Evolutionary conservation across 2,888 invertebrate species (phyloP).

Genomic region (Helleia helle): DNA sequence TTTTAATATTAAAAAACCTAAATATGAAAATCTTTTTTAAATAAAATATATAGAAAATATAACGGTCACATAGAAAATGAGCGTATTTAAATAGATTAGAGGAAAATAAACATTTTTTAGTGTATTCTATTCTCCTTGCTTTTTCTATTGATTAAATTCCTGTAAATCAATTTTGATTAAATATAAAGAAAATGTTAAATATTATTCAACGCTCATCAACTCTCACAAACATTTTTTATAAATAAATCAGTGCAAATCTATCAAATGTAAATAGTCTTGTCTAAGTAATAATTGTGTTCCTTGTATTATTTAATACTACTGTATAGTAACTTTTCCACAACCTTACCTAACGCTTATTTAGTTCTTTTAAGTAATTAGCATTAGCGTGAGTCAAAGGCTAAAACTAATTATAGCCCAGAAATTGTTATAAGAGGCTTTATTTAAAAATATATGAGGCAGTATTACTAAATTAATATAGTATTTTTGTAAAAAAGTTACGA

Average conservation of each 20-base stretch:
- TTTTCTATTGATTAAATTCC: too few relatives aligned
- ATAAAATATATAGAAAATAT: too few relatives aligned
- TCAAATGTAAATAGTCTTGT: constrained; percentile 36
- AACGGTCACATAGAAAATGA: too few relatives aligned
- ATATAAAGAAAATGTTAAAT: too few relatives aligned
- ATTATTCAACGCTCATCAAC: too few relatives aligned
- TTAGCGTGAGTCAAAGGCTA: constrained; percentile 4
- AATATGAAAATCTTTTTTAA: too few relatives aligned
- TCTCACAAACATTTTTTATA: neutral
- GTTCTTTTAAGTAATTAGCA: constrained; percentile 1
- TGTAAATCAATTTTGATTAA: too few relatives aligned
- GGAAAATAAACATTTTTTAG: too few relatives aligned
- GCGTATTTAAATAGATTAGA: too few relatives aligned
- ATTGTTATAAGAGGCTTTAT: neutral
- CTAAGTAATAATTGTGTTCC: constrained; percentile 33
- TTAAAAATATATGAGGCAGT: neutral
- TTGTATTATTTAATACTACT: constrained; percentile 27
- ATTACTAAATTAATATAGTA: constrained; percentile 1
- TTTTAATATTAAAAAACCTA: too few relatives aligned
- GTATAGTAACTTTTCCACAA: constrained; percentile 26
- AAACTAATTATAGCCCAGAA: constrained; percentile 2
- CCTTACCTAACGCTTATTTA: constrained; percentile 8
- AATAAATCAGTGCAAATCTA: constrained; percentile 16
- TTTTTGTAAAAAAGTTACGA: neutral
- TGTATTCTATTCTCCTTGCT: too few relatives aligned